Evolutionary conservation across 2,888 invertebrate species (phyloP), one percentile per base, ranked within the genome.

Genomic region (Bembecia ichneumoniformis): DNA sequence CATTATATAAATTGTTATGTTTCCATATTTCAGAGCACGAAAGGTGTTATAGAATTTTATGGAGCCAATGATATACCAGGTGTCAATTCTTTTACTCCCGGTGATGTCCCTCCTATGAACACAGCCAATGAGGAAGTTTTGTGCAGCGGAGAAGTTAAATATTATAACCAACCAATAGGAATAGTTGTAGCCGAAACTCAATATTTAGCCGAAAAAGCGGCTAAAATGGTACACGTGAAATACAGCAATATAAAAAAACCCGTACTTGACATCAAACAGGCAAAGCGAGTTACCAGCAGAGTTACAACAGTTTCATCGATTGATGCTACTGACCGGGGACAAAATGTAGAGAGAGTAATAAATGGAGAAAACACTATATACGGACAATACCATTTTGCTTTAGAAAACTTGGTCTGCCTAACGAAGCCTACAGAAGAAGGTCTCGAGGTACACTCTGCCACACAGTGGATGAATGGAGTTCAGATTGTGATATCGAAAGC

Each of bases 51-150:
- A 40, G 88, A 88, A 5, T 91, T 90, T 58, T 89, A 89, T 52
- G 76, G 86, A 9, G 90, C 90, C 11, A 83, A 89, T 58, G 92
- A 93, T 58, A 88, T 94, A 51, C 92, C 92, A 0, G 93, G 93
- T 3, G 62, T 71, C 46, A 94, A 94, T 68, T 72, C 79, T n/a
- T 91, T 88, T 55, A 82, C 83, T 15, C 71, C 84, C 7, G 52
- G 52, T 0, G 68, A 43, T 52, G 9, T n/a, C 4, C 10, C 40
- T 48, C 14, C 46, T 47, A 1, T 50, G 47, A 20, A 17, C 36
- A 5, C 52, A 57, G 40, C 34, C 5, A 34, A 46, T 11, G 77
- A 89, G 66, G 86, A 88, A 71, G 58, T 89, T 4, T 74, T 89
- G 50, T 89, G 88, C 53, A 79, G 77, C 49, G 83, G 82, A 0